Percentiles rank a stretch among this genome's conserved stretches.
Evolutionary conservation across 1,140 invertebrate genomes (phyloP).

Genomic region (Drosophila parabipectinata): DNA sequence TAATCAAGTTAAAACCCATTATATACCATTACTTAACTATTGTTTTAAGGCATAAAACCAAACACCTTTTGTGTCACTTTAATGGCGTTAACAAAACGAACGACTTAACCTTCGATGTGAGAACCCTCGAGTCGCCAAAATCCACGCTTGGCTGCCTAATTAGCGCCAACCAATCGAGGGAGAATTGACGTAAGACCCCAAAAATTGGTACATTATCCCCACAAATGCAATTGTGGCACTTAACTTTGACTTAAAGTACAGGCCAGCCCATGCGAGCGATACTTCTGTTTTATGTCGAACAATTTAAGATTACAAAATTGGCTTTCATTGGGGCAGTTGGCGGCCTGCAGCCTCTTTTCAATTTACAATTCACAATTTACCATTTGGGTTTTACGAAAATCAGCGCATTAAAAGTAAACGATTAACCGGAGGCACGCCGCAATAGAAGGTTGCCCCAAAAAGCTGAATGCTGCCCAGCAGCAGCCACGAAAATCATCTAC

Average conservation of each 20-base stretch:
- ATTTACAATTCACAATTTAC: conserved; percentile 64
- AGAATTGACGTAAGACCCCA: conserved; percentile 56
- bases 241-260: conserved; percentile 75
- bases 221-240: conserved; percentile 64
- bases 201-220: conserved; percentile 68
- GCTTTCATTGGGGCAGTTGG: conserved; percentile 36
- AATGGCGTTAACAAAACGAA: conserved; percentile 39
- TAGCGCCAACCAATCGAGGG: conserved; percentile 44
- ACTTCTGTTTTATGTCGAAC: conserved; percentile 44
- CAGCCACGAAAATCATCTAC: conserved; percentile 67
- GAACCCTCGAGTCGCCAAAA: conserved; percentile 21
- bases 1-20: background rate
- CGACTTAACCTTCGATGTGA: conserved; percentile 20
- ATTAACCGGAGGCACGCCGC: conserved; percentile 54
- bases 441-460: conserved; percentile 49
- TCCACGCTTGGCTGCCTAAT: conserved; percentile 67
- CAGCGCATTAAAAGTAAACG: conserved; percentile 74
- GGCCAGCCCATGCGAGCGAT: conserved; percentile 32
- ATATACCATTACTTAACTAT: background rate
- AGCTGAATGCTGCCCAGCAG: conserved; percentile 45
- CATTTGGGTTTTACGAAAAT: conserved; percentile 68
- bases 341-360: conserved; percentile 39
- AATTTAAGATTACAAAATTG: conserved; percentile 77
- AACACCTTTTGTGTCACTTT: conserved; percentile 48
- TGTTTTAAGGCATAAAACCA: conserved; percentile 1